Base-by-base conservation (phyloP, 2,888 invertebrate genomes). In the Busseola fusca region DNA sequence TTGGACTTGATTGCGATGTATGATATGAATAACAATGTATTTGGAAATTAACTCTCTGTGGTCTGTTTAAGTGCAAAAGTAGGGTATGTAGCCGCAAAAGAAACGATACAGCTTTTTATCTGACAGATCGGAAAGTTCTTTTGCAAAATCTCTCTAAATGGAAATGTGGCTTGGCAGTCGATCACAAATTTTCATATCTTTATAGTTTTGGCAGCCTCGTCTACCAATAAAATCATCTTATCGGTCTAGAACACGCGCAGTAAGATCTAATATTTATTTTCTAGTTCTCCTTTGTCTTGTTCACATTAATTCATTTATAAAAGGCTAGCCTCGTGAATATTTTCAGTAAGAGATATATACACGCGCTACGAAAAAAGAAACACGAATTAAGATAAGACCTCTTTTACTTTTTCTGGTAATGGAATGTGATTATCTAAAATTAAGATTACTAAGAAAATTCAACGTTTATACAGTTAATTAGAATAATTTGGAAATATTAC, bases 381-480 rank as follows among this genome's bases (percentile, higher is more conserved):
- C 56, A 64, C 21, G 50, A 68, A 65, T 73, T 64, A 52, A 80
- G 77, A 77, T 57, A 72, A 67, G 34, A 69, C 27, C 45, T 30
- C 63, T 75, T 72, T 69, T 64, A 69, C 67, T 64, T 72, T 64
- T 74, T 75, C 40, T 40, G 25, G 57, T 70, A 78, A 74, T 74
- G 62, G 56, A 74, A 76, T 70, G 50, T 74, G 71, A 67, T 84
- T 83, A 81, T 72, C 76, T 84, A 40, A 77, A 84, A 82, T 85
- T 82, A 76, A 45, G 60, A 66, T 76, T 85, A 77, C 60, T 59
- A 66, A 69, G 66, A n/a, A 74, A 69, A 76, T 64, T 71, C 71
- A n/a, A 64, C 78, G 75, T 69, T 80, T 73, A 65, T 70, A 65
- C 69, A 79, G 75, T 76, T 80, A 82, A 82, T 84, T 84, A 77